Base-by-base conservation (phyloP, 2,797 vertebrate species). In the Takifugu rubripes region DNA sequence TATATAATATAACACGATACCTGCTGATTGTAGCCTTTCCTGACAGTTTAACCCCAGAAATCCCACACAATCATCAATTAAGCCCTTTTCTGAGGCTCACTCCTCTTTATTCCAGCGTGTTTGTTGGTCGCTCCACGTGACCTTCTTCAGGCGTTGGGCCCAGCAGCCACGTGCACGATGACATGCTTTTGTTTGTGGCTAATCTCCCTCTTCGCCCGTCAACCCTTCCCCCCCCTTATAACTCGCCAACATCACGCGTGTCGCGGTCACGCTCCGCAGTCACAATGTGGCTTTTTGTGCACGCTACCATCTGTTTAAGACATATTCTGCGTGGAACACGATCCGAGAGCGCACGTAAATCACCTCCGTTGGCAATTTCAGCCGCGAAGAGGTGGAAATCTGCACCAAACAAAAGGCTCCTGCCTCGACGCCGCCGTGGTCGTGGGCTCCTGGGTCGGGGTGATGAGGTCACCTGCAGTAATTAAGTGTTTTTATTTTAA, bases 281-380 rank as follows among this genome's bases (percentile, higher is more conserved):
- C 56, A 31, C 27, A 61, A 63, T 66, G 58, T 59, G 27, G 53
- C 72, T 71, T 68, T 69, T 61, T 73, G 64, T 64, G 50, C 12
- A n/a, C 17, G 16, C 64, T 50, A 11, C 59, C 72, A 78, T 84
- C 75, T 84, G 75, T 66, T 70, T 63, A 64, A 72, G 59, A 54
- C 45, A 85, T 76, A 72, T 26, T 54, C 25, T 1, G 5, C 15
- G 63, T 46, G 69, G 72, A 84, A 79, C 16, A 46, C 25, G 67
- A 74, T 74, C 75, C 84, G 70, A 26, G 8, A 72, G 65, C 69
- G 49, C 3, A 40, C 68, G 73, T 77, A 69, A 81, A 84, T 71
- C 73, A 74, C 57, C 56, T 58, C 78, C 67, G 72, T 55, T 61
- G 67, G 77, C 77, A 79, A 73, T 76, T 78, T 77, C 68, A 52